A percentile compares a stretch with the other conserved stretches of the same genome.
These are phyloP conservation scores for Apolygus lucorum DNA, from an alignment of 1,140 invertebrate genomes.

Conservation along the genomic window DNA sequence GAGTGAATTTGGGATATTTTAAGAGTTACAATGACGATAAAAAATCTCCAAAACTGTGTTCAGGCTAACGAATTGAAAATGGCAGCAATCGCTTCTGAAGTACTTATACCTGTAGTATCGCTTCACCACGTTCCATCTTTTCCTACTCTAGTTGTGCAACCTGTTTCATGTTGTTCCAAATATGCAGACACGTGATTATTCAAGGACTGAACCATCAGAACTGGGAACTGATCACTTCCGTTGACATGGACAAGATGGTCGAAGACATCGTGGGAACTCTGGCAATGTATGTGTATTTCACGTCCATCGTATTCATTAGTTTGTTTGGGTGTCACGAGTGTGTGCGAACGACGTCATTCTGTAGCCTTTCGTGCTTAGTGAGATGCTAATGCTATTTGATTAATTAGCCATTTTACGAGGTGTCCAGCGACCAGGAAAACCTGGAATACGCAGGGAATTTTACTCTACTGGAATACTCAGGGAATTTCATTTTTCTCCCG, in stretches of 20 bases:
- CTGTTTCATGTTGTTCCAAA: conserved; percentile 14
- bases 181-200: conserved; percentile 47
- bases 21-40: too few relatives aligned
- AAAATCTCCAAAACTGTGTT: too few relatives aligned
- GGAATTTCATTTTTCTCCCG: too few relatives aligned
- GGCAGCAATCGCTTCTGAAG: too few relatives aligned
- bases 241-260: conserved; percentile 67
- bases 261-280: conserved; percentile 41
- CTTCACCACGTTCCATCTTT: neutral
- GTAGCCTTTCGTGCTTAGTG: neutral
- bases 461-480: too few relatives aligned
- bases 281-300: neutral
- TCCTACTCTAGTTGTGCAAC: conserved; percentile 6
- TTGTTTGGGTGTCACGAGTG: neutral
- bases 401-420: too few relatives aligned
- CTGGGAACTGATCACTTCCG: conserved; percentile 61
- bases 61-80: too few relatives aligned
- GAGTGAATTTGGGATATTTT: too few relatives aligned
- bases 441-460: too few relatives aligned
- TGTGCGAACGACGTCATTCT: neutral
- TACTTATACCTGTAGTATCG: too few relatives aligned
- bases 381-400: too few relatives aligned
- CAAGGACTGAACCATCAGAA: conserved; percentile 62
- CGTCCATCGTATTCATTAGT: neutral
- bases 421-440: too few relatives aligned